Base-by-base conservation (phyloP, 2,888 invertebrate species). In the Tipula lateralis region DNA sequence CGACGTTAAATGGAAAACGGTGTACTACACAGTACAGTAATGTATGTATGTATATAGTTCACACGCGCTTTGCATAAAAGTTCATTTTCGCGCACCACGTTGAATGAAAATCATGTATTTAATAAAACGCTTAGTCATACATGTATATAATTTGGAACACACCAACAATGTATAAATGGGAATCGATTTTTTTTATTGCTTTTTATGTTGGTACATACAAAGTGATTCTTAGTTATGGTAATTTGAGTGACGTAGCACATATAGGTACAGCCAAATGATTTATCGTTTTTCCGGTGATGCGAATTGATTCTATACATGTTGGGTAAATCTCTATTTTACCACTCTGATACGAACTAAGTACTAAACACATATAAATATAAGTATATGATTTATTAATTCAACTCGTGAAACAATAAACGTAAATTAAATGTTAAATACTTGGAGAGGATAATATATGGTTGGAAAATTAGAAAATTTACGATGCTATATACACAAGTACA, bases 181-280 rank as follows among this genome's bases (percentile, higher is more conserved):
- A 66, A 66, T 66, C 24, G 66, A 66, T 66, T 66, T 66, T 66
- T 66, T 66, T 66, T 66, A 66, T 66, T 19, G 44, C 44, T 66
- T 66, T 66, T 24, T 66, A 66, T 24, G 66, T 66, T 66, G 66
- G 66, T 66, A 24, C 24, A 24, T 24, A 24, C 66, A 2, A 66
- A 66, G 24, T 66, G 24, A 66, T 7, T 66, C 24, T 66, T 66
- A 24, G 19, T 24, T 66, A 66, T 66, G 66, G 66, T 24, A 24
- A 66, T 66, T 66, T 66, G 24, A 24, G 12, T 66, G 66, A 66
- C 19, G 66, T 66, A 24, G 66, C 24, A 66, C 24, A 9, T 66
- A 66, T 2, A 66, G n/a, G 16, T n/a, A n/a, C n/a, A n/a, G n/a
- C n/a, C n/a, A 66, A 66, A 66, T 66, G 24, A 24, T 24, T 66